A percentile compares a stretch with the other conserved stretches of the same genome.
phyloP scores from a whole-genome alignment of 2,888 invertebrate genomes.

The Cataglyphis albicans region DNA sequence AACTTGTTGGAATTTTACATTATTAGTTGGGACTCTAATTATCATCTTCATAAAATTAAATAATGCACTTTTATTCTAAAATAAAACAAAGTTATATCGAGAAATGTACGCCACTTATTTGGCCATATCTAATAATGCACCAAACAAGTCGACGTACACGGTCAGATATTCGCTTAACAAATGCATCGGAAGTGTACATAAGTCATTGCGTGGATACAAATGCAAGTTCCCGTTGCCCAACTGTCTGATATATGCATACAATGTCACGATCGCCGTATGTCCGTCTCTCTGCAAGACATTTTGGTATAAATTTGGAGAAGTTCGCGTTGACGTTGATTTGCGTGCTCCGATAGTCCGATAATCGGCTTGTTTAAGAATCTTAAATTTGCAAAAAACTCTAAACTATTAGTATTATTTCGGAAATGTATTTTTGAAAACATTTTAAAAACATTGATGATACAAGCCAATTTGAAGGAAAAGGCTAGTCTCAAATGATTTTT shows the following conservation, averaged over 20 bases:
- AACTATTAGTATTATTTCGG: background rate
- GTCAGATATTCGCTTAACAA: slow-evolving; percentile 20
- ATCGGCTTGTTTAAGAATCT: no score
- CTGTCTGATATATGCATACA: slow-evolving; percentile 84
- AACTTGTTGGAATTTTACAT: background rate
- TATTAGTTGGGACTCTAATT: background rate
- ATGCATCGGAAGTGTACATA: slow-evolving; percentile 24
- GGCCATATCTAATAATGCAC: background rate
- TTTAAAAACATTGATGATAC: background rate
- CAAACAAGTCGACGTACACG: background rate
- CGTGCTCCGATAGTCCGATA: slow-evolving; percentile 28
- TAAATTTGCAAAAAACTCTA: background rate
- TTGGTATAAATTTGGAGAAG: background rate
- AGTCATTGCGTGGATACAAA: slow-evolving; percentile 34
- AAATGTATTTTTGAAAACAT: background rate
- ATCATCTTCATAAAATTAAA: background rate
- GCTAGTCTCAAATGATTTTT: no score
- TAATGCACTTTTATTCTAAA: background rate
- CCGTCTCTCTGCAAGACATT: slow-evolving; percentile 34
- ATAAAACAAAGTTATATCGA: background rate
- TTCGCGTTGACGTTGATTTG: slow-evolving; percentile 40
- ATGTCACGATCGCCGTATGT: slow-evolving; percentile 80
- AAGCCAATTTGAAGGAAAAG: no score
- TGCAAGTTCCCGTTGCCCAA: slow-evolving; percentile 77
- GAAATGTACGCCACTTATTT: background rate